Evolutionary conservation across 2,113 vertebrate species (phyloP), one percentile per base, ranked within the genome.

Genomic region (Xyrauchen texanus): DNA sequence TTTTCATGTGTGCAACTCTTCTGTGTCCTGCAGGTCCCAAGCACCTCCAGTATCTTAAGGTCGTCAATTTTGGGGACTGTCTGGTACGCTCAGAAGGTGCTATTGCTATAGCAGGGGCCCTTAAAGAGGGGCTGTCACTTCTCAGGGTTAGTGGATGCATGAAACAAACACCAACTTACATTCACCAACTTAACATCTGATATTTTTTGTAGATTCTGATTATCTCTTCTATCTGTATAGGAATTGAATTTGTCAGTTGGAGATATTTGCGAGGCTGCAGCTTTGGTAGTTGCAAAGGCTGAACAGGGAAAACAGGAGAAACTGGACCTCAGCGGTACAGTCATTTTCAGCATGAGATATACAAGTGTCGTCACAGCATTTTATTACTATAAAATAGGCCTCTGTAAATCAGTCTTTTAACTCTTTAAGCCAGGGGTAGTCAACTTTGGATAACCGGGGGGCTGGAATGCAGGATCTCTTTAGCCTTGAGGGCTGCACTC

Each of bases 31-130:
- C 85, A 99, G 97, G 94, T n/a, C n/a, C 95, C 0, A 97, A 94
- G 90, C 85, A 92, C 0, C 91, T 98, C 13, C 89, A 92, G n/a
- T 95, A 92, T 83, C 88, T 98, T 78, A 95, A 99, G 85, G 92
- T 94, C 46, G 96, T 99, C 84, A 99, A 99, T 90, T 99, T 99
- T 65, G 98, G 98, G 10, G 98, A 99, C 87, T 99, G 97, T 80
- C 89, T 99, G 75, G 96, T 99, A 76, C 95, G 98, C 76, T 96
- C 97, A 0, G 95, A 91, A 85, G 98, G 97, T 0, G 97, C 98
- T 0, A 67, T 93, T 7, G 96, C 96, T 21, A 94, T 99, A 4
- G 95, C 96, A 62, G 93, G 93, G 44, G 93, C 94, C 0, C 90
- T 99, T 21, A 93, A 91, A 7, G 93, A 94, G 52, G 97, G 96